Base-by-base conservation (phyloP, 2,888 invertebrate species). In the Tenthredo livida region DNA sequence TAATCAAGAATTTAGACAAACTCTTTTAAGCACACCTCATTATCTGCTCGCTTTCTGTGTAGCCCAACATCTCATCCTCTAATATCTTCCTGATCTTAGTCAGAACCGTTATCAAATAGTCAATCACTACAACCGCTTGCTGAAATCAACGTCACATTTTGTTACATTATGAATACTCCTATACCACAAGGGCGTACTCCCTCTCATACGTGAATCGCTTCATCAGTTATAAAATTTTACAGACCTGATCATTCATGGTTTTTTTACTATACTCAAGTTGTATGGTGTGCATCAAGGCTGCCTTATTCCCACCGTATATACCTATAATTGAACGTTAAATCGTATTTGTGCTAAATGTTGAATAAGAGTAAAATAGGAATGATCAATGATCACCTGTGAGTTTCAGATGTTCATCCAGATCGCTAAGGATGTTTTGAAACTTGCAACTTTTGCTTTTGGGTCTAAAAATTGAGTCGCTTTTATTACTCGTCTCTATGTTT, bases 191-290 rank as follows among this genome's bases (percentile, higher is more conserved):
- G 10, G 40, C 10, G 2, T 43, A 43, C 10, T 10, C 10, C 1
- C 40, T 10, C 47, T 47, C 47, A 15, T 4, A 40, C 7, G n/a
- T 10, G 21, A 43, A n/a, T 21, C 4, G 40, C 37, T 43, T 17
- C 7, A 1, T 33, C 17, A 33, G 15, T 9, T 12, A 33, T 2
- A 15, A 29, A 29, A 33, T 25, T 47, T 5, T n/a, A 77, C 50
- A 70, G 6, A 90, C 86, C 40, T 90, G 89, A 80, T 95, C 95
- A 2, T 95, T 93, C 40, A 93, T 89, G 0, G 94, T 88, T 21
- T 94, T 94, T 88, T 95, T 96, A 21, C 96, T 92, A 10, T 95
- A 92, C 90, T 97, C 96, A 10, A 97, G 89, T 73, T 96, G 94
- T 29, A 97, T 94, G 2, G 95, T 93, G 84, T 96, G 94, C 0